Evolutionary conservation across 2,797 vertebrate species (phyloP), one percentile per base, ranked within the genome.

Genomic region (Sandelia bainsii): DNA sequence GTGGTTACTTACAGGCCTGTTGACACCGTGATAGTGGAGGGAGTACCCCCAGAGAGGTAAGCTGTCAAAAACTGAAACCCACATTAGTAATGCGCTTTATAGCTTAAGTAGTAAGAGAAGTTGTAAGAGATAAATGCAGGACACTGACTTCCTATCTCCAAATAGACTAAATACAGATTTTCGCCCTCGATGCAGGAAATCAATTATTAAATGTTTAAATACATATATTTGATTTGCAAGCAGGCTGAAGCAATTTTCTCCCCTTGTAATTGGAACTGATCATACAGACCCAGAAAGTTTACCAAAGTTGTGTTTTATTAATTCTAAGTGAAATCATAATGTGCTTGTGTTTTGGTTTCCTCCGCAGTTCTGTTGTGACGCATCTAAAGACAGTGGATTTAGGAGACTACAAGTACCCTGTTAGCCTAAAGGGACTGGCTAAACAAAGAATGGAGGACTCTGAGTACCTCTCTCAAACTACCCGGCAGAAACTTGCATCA

Each of bases 1-100:
- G 75, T 64, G 61, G 79, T 75, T 32, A 87, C 86, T 8, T 75
- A 52, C 54, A 92, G 6, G 45, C 83, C 77, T 0, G 42, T 90
- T 16, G 54, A 82, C 0, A 87, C 83, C 0, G 19, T 89, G 69
- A 72, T 93, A 0, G 95, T 94, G 83, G 93, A 94, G 0, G 96
- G 96, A 52, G 32, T 93, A 1, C 93, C 82, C 19, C 96, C 96
- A 0, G 12, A 89, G 51, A 84, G 91, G 97, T 97, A 67, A 70
- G 79, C 12, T 27, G 5, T 19, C 37, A 32, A 20, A 51, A 16
- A n/a, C 8, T 11, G n/a, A 52, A 19, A 7, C 2, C 8, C 66
- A 2, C 23, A 67, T 9, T 46, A 44, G 17, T 7, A 37, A 27
- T 16, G 3, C 13, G 16, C 6, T 19, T 16, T 42, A 25, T 22